phyloP scores from a whole-genome alignment of 2,888 invertebrate species.

The Latheticus oryzae region DNA sequence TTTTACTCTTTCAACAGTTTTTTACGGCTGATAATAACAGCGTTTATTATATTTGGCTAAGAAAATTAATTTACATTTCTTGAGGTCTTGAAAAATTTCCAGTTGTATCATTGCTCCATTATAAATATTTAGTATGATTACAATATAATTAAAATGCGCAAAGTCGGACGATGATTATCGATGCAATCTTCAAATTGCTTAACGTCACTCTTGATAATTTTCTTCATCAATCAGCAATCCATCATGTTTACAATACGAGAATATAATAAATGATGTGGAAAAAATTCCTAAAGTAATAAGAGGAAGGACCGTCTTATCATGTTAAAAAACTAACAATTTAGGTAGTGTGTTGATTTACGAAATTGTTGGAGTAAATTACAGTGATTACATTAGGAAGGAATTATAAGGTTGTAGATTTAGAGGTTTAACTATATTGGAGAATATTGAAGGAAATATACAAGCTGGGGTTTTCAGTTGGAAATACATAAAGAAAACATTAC shows the following conservation, averaged over 20 bases:
- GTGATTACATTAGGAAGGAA: no score
- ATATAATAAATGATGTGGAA: constrained; percentile 13
- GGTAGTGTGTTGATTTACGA: not conserved
- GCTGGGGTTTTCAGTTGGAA: no score
- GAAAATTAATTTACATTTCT: constrained; percentile 5
- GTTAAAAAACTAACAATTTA: not conserved
- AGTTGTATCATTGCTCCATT: no score
- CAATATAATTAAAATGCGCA: constrained; percentile 4
- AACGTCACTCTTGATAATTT: constrained; percentile 15
- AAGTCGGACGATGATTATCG: constrained; percentile 2
- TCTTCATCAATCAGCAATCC: constrained; percentile 19
- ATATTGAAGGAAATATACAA: no score
- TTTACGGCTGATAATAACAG: no score
- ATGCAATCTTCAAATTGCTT: constrained; percentile 13
- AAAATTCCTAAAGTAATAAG: constrained; percentile 7
- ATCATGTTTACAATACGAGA: constrained; percentile 9
- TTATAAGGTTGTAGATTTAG: no score
- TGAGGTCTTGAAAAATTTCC: no score
- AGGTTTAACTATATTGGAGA: no score
- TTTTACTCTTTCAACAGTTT: no score
- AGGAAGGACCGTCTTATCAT: not conserved
- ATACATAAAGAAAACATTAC: no score
- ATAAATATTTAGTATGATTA: not conserved
- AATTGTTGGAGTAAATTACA: no score
- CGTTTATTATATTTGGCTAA: no score